Evolutionary conservation across 2,888 invertebrate species (phyloP).

Genomic region (Xestia sexstrigata): DNA sequence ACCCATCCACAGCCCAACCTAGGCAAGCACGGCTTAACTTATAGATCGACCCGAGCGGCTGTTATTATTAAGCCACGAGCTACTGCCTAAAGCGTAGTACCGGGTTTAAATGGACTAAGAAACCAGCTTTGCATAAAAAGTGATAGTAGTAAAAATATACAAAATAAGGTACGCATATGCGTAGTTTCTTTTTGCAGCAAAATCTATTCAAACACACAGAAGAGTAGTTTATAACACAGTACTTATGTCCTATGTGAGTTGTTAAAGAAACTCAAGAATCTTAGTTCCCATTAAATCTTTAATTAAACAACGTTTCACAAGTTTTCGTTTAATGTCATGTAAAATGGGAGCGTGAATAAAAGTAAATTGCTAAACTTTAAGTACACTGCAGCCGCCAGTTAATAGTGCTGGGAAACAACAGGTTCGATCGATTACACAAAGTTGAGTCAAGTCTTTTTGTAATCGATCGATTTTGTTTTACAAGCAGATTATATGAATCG

Average conservation of each 20-base stretch:
- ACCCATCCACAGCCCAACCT: too few relatives aligned
- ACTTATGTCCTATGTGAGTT: not conserved
- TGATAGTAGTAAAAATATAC: too few relatives aligned
- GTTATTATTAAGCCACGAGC: too few relatives aligned
- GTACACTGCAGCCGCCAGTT: slow-evolving; percentile 71
- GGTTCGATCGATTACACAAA: too few relatives aligned
- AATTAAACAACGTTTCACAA: slow-evolving; percentile 11
- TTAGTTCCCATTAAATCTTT: slow-evolving; percentile 35
- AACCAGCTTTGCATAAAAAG: not conserved
- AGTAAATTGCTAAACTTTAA: slow-evolving; percentile 84
- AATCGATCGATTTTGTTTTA: slow-evolving; percentile 31
- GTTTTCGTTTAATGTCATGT: slow-evolving; percentile 72
- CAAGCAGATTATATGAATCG: not conserved
- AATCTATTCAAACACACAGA: not conserved
- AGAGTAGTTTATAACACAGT: not conserved
- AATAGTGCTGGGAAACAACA: slow-evolving; percentile 61
- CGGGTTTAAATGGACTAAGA: not conserved
- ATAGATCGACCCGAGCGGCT: too few relatives aligned
- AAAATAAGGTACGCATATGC: not conserved
- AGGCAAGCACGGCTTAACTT: too few relatives aligned
- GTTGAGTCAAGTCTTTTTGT: slow-evolving; percentile 14
- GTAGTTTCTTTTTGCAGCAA: not conserved
- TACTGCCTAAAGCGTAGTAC: not conserved
- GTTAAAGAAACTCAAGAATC: not conserved
- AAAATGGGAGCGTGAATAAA: slow-evolving; percentile 83